These are phyloP conservation scores for Drosophila jambulina DNA, from an alignment of 1,140 invertebrate genomes.

Conservation along the genomic window DNA sequence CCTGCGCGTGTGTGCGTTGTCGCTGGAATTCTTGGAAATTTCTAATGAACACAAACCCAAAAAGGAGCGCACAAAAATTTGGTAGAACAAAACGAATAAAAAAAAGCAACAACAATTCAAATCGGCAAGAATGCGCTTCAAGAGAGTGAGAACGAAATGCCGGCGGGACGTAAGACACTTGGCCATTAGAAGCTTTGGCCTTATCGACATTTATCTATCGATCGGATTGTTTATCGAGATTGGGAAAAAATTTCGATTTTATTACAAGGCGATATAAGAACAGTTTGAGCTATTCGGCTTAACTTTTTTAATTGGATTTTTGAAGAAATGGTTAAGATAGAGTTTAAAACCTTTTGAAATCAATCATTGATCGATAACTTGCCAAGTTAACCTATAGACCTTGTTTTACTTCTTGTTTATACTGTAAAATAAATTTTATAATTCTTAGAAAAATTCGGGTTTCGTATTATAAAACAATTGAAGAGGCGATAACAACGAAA, in stretches of 20 bases:
- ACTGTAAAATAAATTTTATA: background rate
- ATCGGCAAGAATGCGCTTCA: constrained; percentile 66
- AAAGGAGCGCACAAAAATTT: constrained; percentile 79
- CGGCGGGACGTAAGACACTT: background rate
- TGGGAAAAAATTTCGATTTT: background rate
- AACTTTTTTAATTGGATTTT: background rate
- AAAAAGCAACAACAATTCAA: constrained; percentile 30
- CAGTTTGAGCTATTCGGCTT: background rate
- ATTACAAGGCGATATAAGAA: background rate
- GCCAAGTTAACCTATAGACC: too few relatives aligned
- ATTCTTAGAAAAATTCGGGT: background rate
- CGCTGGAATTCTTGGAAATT: constrained; percentile 76
- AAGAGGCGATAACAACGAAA: background rate
- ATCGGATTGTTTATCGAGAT: background rate
- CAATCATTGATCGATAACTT: background rate
- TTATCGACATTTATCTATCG: constrained; percentile 20
- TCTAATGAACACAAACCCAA: constrained; percentile 82
- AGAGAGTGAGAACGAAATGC: constrained; percentile 47
- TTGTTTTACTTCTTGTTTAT: too few relatives aligned
- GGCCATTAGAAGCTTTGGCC: constrained; percentile 22
- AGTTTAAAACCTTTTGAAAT: background rate
- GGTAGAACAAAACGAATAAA: constrained; percentile 53
- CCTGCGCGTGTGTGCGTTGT: constrained; percentile 60
- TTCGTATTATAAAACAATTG: background rate
- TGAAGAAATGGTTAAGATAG: background rate